Evolutionary conservation across 2,797 vertebrate species (phyloP), one percentile per base, ranked within the genome.

Genomic region (Mus caroli): DNA sequence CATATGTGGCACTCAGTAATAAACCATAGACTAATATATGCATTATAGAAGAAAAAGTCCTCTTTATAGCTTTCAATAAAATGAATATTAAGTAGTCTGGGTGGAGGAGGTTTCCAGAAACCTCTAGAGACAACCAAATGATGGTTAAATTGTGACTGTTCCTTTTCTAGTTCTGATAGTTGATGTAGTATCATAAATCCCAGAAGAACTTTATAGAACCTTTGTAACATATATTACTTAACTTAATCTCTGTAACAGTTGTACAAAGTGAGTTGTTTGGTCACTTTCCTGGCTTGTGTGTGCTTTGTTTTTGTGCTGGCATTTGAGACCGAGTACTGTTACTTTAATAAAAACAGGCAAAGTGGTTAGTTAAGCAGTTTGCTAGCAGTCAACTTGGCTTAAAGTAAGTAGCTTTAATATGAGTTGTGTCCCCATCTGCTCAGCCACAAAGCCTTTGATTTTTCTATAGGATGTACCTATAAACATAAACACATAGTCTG

Each of bases 71-170:
- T 87, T 97, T 95, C 54, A 93, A 56, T 93, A 87, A 90, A 88
- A 58, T 96, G n/a, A 93, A 91, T 94, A 62, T 80, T 94, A 93
- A 92, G 64, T 96, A n/a, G 92, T 90, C 56, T 58, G 83, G 86
- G 17, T 71, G 17, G n/a, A 71, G 31, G 34, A 37, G 34, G 67
- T 71, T 71, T 71, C 93, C 90, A 90, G 31, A 93, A 96, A 76
- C 64, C 92, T 58, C 76, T 86, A 73, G 77, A 73, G 77, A 90
- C 34, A 75, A 22, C n/a, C 78, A 88, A 91, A 50, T 93, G 50
- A 79, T 95, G 28, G 46, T 83, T 96, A 96, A 87, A 84, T 93
- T 91, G 67, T 84, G 8, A 26, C 24, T 84, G 80, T 91, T 94
- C 20, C 37, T 93, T 91, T 54, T 88, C 64, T 90, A 91, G 64